Evolutionary conservation across 2,888 invertebrate genomes (phyloP), one percentile per base, ranked within the genome.

Genomic region (Blastobasis lacticolella): DNA sequence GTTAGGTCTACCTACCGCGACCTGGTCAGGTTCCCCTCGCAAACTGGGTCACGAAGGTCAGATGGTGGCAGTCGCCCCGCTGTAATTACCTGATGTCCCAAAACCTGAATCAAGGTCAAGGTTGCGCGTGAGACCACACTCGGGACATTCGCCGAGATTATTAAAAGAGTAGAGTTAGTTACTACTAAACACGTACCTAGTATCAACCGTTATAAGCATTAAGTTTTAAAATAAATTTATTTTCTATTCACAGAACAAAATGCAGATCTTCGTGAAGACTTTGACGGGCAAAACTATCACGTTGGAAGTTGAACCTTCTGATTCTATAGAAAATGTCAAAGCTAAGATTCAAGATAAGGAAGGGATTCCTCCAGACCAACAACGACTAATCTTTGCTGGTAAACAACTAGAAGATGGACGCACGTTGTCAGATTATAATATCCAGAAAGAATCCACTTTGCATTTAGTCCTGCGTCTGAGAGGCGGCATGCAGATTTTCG

Each of bases 191-290:
- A 9, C 9, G 41, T 40, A 9, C 9, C 7, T 40, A 40, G 7
- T 9, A 40, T 8, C 41, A 40, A 8, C 41, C 6, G 9, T 42
- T 42, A 5, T 9, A 8, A 9, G 5, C 42, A 6, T 7, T 7
- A 6, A 6, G 10, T 42, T 6, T 48, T 7, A 4, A n/a, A 45
- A n/a, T 8, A 44, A 44, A 36, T 50, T 47, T 54, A 45, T 52
- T 51, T 41, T 38, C 47, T 62, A 54, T 48, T 72, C 73, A 49
- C 61, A 74, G 74, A 55, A 51, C 62, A 74, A 64, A 55, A 73
- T 72, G 72, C 72, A 72, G 65, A 72, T 69, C 59, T 67, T 67
- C 56, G 68, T 66, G 53, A 56, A 56, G 48, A 56, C 56, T 8
- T 49, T 56, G 49, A 56, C 56, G 5, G 56, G 56, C 45, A 56